Conservation (phyloP, 2,888 invertebrate genomes). For the Orthonychiurus folsomi region DNA sequence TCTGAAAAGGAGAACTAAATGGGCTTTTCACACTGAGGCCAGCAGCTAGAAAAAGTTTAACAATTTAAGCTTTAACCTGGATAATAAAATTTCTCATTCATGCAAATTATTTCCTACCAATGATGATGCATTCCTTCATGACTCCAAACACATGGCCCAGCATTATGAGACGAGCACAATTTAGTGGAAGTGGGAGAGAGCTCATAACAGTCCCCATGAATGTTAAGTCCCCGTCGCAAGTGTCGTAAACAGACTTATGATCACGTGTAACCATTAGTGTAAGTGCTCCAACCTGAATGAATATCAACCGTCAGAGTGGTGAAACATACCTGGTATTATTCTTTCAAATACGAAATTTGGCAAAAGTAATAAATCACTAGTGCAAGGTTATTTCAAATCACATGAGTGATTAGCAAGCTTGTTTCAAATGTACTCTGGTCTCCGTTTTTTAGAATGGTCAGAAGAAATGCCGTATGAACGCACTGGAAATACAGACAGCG, state of each 20-base stretch:
- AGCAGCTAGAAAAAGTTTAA: constrained; percentile 53
- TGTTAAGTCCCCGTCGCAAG: constrained; percentile 75
- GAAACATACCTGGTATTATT: no score
- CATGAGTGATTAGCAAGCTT: no score
- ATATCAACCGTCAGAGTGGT: no score
- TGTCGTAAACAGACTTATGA: constrained; percentile 40
- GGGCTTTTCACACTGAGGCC: constrained; percentile 71
- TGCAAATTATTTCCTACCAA: constrained; percentile 50
- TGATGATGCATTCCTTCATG: constrained; percentile 75
- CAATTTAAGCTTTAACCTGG: constrained; percentile 5
- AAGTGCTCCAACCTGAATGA: constrained; percentile 62
- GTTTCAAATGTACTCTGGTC: no score
- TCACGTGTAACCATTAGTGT: constrained; percentile 51
- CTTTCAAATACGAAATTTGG: constrained; percentile 2
- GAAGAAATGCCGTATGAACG: no score
- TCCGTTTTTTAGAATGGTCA: neutral
- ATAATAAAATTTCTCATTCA: no score
- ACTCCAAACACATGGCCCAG: constrained; percentile 79
- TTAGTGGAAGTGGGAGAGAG: constrained; percentile 69
- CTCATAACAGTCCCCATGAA: constrained; percentile 77
- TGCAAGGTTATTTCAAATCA: no score
- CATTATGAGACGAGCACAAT: constrained; percentile 70
- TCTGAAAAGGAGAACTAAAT: constrained; percentile 64
- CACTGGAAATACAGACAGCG: no score
- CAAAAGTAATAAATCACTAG: constrained; percentile 12